A percentile compares a stretch with the other conserved stretches of the same genome.
Evolutionary conservation across 2,797 vertebrate genomes (phyloP).

Genomic region (Leuciscus waleckii): DNA sequence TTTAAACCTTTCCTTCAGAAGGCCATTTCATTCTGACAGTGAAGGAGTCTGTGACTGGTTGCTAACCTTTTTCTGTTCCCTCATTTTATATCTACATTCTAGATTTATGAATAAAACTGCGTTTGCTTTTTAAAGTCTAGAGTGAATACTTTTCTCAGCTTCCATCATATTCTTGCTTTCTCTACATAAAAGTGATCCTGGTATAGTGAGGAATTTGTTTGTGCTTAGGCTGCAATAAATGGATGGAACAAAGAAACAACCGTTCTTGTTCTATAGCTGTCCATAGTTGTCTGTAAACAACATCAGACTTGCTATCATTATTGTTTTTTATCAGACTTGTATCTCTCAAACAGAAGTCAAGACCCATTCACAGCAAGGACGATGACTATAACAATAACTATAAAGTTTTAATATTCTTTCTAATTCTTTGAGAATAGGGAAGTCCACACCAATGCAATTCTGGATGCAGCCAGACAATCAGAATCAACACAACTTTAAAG

Average conservation of each 20-base stretch:
- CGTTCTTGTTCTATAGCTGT: not conserved
- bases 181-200: not conserved
- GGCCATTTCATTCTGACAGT: not conserved
- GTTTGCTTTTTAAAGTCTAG: not conserved
- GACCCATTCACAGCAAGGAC: not conserved
- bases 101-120: not conserved
- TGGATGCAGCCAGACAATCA: not conserved
- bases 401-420: not conserved
- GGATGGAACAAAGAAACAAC: not conserved
- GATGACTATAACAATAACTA: not conserved
- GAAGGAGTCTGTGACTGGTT: not conserved
- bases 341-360: no score
- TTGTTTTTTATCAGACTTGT: constrained; percentile 4
- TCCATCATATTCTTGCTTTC: not conserved
- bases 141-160: constrained; percentile 3
- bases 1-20: not conserved
- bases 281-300: not conserved
- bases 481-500: constrained; percentile 8
- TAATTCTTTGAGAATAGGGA: not conserved
- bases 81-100: not conserved
- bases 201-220: not conserved
- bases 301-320: not conserved
- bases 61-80: not conserved
- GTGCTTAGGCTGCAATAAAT: constrained; percentile 4
- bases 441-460: not conserved